phyloP scores from a whole-genome alignment of 2,888 invertebrate genomes.

The Diplazon laetatorius region DNA sequence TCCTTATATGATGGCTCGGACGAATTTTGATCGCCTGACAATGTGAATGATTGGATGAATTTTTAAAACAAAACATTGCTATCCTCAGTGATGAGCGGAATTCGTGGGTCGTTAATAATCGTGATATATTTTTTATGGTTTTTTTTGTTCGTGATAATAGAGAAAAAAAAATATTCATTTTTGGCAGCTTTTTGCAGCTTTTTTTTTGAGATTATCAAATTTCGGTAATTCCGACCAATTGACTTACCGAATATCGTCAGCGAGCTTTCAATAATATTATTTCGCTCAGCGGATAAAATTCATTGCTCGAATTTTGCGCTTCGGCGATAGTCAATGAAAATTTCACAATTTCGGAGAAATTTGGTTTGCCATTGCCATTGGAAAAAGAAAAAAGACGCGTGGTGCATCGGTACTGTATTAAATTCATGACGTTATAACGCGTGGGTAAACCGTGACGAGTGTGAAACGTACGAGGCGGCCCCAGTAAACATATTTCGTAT shows the following conservation, averaged over 20 bases:
- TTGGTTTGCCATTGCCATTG: no score
- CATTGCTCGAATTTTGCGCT: not conserved
- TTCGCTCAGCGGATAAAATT: not conserved
- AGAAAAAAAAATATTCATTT: no score
- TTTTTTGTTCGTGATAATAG: no score
- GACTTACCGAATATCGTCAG: no score
- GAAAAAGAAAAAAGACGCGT: no score
- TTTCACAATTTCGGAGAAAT: not conserved
- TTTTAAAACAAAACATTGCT: not conserved
- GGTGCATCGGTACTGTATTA: not conserved
- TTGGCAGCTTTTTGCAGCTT: no score
- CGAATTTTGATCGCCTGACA: no score
- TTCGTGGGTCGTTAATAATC: not conserved
- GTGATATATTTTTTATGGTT: no score
- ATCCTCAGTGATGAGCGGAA: no score
- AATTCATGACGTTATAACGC: slow-evolving; percentile 5
- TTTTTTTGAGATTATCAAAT: no score
- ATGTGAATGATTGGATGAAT: not conserved
- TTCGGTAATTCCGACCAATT: no score
- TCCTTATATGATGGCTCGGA: no score
- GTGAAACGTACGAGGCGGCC: slow-evolving; percentile 10
- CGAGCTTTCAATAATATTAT: not conserved
- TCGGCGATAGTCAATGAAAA: not conserved
- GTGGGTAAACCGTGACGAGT: not conserved
- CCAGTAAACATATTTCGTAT: slow-evolving; percentile 18